Evolutionary conservation across 2,113 vertebrate genomes (phyloP), one percentile per base, ranked within the genome.

Genomic region (Eulacestoma nigropectus): DNA sequence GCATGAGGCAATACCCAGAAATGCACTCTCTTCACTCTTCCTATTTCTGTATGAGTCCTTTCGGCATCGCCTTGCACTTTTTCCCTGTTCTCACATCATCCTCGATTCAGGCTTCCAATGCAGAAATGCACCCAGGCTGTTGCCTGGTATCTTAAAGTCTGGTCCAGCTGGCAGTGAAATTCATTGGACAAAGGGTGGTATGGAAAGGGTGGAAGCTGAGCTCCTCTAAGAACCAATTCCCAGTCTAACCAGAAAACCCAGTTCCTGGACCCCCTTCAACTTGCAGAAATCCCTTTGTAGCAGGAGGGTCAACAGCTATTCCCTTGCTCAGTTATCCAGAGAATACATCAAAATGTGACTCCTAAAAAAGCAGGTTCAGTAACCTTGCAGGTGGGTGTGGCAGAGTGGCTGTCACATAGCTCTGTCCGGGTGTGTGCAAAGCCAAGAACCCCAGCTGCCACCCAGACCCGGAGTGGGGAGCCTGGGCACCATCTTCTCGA

Each of bases 121-220:
- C 42, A 91, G 84, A 85, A 91, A 62, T 52, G 33, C 49, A 68
- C 41, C 27, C 80, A 67, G 35, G 59, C 32, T 91, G 65, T 93
- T 91, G 46, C 75, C 27, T 74, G 19, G 19, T 35, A 7, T 41
- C 49, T 44, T 70, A 67, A 52, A 62, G 23, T 14, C 50, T 39
- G n/a, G 56, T 90, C 47, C 83, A 88, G 19, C 47, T 69, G 76
- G 39, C 42, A 74, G 3, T 55, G 63, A 65, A 46, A 33, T 74
- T 57, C 57, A 46, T 21, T 80, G 83, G 56, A 67, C 23, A 70
- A 80, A 80, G 3, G 76, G 21, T 20, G 21, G 32, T 33, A 74
- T 59, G 68, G 68, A 90, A 86, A 52, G 59, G 3, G 7, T 32
- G 60, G 87, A 80, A 95, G 59, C 41, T 50, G 83, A 56, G 8